phyloP scores from a whole-genome alignment of 2,888 invertebrate genomes.

The Habroteleia sp. region DNA sequence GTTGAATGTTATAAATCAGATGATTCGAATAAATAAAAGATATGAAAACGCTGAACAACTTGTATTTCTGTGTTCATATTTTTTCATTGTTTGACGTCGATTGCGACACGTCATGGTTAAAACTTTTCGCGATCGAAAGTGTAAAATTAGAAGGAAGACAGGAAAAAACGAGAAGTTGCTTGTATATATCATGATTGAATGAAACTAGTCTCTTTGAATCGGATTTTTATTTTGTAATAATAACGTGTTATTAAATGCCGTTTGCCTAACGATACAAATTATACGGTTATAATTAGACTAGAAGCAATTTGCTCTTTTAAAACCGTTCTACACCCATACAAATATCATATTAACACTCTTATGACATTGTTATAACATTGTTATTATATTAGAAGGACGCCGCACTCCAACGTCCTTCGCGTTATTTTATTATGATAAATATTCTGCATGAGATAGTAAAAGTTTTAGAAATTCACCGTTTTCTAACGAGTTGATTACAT shows the following conservation, averaged over 20 bases:
- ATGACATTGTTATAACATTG: constrained; percentile 46
- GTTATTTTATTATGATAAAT: constrained; percentile 43
- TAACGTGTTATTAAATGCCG: constrained; percentile 38
- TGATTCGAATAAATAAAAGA: constrained; percentile 42
- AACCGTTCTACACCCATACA: constrained; percentile 43
- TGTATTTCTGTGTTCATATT: constrained; percentile 20
- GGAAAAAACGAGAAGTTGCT: constrained; percentile 5
- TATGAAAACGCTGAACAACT: constrained; percentile 30
- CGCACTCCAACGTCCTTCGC: constrained; percentile 25
- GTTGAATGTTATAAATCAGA: constrained; percentile 36
- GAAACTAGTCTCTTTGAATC: constrained; percentile 45
- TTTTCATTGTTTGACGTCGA: constrained; percentile 17
- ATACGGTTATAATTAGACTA: constrained; percentile 40
- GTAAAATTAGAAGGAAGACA: constrained; percentile 16
- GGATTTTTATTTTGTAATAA: constrained; percentile 42
- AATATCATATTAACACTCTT: constrained; percentile 45
- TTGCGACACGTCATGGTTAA: constrained; percentile 6
- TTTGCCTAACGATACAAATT: constrained; percentile 50
- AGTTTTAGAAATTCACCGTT: constrained; percentile 46
- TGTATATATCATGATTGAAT: constrained; percentile 26
- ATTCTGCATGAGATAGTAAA: constrained; percentile 39
- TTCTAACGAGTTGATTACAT: constrained; percentile 42
- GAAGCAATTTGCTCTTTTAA: constrained; percentile 30
- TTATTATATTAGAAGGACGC: constrained; percentile 44
- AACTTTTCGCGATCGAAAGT: constrained; percentile 33